These are phyloP conservation scores for Prenolepis imparis DNA, from an alignment of 2,888 invertebrate genomes.

Conservation along the genomic window DNA sequence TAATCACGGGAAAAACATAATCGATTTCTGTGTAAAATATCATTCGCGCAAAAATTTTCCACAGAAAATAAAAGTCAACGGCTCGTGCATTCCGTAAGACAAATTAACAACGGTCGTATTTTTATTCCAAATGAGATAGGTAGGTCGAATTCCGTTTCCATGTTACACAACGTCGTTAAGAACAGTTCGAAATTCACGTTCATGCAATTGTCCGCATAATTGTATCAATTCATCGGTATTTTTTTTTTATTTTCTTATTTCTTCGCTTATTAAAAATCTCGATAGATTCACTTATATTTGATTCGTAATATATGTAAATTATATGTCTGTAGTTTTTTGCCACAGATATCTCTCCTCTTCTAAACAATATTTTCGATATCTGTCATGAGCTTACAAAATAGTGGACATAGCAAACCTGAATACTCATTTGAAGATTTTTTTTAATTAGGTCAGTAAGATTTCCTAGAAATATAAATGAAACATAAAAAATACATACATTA, in stretches of 20 bases:
- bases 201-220: neutral
- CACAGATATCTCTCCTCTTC: neutral
- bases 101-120: constrained; percentile 24
- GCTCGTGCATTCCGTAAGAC: neutral
- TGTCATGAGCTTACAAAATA: neutral
- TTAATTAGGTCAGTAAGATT: neutral
- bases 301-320: neutral
- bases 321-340: neutral
- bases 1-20: constrained; percentile 5
- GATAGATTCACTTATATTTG: neutral
- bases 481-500: neutral
- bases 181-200: neutral
- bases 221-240: neutral
- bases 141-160: neutral
- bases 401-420: neutral
- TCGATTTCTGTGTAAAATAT: neutral
- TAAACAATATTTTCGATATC: neutral
- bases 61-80: constrained; percentile 23
- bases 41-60: constrained; percentile 2
- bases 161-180: neutral
- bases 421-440: neutral
- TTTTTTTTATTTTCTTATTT: neutral
- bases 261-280: constrained; percentile 1
- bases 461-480: neutral
- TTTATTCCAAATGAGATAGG: constrained; percentile 23